These are phyloP conservation scores for Dryobota labecula DNA, from an alignment of 2,888 invertebrate species.

Conservation along the genomic window DNA sequence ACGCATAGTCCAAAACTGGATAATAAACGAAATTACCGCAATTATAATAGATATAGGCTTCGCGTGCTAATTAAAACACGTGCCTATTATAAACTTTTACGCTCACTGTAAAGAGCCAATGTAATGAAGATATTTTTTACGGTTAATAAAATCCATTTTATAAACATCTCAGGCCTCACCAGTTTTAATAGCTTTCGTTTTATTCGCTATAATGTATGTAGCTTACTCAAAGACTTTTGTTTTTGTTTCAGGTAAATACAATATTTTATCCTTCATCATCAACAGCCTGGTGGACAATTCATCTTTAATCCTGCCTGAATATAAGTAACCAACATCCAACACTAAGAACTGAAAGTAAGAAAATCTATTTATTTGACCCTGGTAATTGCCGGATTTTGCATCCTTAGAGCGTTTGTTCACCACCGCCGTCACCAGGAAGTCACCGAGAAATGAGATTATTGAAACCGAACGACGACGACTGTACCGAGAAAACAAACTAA, in stretches of 20 bases:
- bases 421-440: neutral
- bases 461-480: too few relatives aligned
- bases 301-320: neutral
- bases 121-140: conserved; percentile 54
- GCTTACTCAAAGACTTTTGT: conserved; percentile 9
- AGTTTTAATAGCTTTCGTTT: conserved; percentile 41
- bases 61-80: conserved; percentile 45
- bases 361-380: neutral
- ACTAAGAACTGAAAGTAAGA: neutral
- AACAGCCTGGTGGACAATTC: neutral
- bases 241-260: conserved; percentile 51
- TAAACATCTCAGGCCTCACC: conserved; percentile 45
- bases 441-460: neutral
- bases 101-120: conserved; percentile 36
- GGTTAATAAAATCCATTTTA: conserved; percentile 49
- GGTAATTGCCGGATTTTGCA: neutral
- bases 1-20: neutral
- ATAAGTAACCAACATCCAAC: neutral
- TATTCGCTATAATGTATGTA: conserved; percentile 26
- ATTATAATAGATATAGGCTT: neutral
- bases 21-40: neutral
- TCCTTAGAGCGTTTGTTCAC: too few relatives aligned
- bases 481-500: too few relatives aligned
- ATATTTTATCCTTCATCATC: too few relatives aligned
- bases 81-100: conserved; percentile 45